These are phyloP conservation scores for Prosopocoilus inquinatus DNA, from an alignment of 2,888 invertebrate species.

Conservation along the genomic window DNA sequence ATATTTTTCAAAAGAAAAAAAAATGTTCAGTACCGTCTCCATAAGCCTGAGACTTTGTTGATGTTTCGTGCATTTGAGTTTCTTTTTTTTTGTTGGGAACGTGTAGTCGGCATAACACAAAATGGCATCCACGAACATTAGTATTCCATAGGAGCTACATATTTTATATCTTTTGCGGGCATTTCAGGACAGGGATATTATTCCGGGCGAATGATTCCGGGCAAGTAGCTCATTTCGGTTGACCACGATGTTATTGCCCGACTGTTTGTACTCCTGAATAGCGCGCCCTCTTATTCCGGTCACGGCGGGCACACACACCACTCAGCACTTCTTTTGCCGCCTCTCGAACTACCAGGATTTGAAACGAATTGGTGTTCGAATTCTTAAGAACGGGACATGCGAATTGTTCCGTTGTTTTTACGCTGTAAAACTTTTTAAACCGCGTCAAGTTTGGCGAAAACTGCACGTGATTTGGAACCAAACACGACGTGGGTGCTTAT, in stretches of 20 bases:
- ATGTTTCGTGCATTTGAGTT: no score
- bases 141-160: constrained; percentile 45
- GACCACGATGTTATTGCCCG: constrained; percentile 47
- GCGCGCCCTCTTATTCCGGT: constrained; percentile 36
- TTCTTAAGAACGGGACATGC: constrained; percentile 35
- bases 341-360: constrained; percentile 35
- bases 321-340: constrained; percentile 41
- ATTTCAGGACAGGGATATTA: constrained; percentile 46
- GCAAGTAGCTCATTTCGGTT: constrained; percentile 47
- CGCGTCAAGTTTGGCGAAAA: constrained; percentile 36
- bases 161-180: constrained; percentile 49
- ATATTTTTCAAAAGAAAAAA: no score
- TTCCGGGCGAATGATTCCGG: constrained; percentile 44
- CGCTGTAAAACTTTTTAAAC: constrained; percentile 39
- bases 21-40: no score
- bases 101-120: neutral
- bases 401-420: constrained; percentile 39
- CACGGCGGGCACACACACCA: constrained; percentile 40
- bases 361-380: constrained; percentile 36
- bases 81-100: neutral
- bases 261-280: constrained; percentile 38
- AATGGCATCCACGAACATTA: constrained; percentile 30
- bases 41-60: no score
- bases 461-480: constrained; percentile 35
- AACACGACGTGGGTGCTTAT: constrained; percentile 24